Conservation (phyloP, 2,113 vertebrate genomes). For the Ancistrus triradiatus region DNA sequence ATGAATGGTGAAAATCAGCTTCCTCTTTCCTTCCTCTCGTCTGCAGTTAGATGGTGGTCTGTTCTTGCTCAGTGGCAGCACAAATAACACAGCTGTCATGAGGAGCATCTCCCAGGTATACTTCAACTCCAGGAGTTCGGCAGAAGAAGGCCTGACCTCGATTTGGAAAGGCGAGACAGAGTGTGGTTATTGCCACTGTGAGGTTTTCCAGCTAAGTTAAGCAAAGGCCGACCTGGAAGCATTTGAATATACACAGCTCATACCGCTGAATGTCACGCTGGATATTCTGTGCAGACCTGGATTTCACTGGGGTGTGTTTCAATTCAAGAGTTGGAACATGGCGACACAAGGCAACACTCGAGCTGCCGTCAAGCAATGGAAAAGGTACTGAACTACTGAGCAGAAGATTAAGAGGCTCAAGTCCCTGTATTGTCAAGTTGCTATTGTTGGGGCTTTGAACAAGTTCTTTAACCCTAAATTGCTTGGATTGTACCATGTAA, state of each 20-base stretch:
- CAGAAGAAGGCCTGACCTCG: slow-evolving; percentile 43
- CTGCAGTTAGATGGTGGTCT: slow-evolving; percentile 41
- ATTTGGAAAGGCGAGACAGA: slow-evolving; percentile 40
- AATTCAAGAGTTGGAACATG: no score
- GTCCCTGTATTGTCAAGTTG: no score
- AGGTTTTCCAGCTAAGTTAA: slow-evolving; percentile 30
- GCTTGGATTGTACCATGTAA: no score
- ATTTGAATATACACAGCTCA: neutral
- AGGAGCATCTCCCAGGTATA: slow-evolving; percentile 44
- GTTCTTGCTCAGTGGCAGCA: slow-evolving; percentile 47
- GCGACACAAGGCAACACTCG: no score
- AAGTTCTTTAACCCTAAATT: no score
- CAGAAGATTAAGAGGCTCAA: no score
- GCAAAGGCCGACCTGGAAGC: neutral
- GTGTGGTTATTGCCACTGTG: slow-evolving; percentile 44
- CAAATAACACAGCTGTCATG: slow-evolving; percentile 51
- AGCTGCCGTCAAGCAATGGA: no score
- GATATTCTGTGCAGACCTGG: no score
- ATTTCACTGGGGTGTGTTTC: no score
- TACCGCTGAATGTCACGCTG: neutral
- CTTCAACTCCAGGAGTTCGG: slow-evolving; percentile 38
- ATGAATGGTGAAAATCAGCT: slow-evolving; percentile 50
- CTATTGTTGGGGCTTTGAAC: no score
- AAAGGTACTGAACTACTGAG: no score
- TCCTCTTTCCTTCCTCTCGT: slow-evolving; percentile 46